Percentiles rank a stretch among this genome's conserved stretches.
These are phyloP conservation scores for Alfaro cultratus DNA, from an alignment of 2,797 vertebrate species.

Conservation along the genomic window DNA sequence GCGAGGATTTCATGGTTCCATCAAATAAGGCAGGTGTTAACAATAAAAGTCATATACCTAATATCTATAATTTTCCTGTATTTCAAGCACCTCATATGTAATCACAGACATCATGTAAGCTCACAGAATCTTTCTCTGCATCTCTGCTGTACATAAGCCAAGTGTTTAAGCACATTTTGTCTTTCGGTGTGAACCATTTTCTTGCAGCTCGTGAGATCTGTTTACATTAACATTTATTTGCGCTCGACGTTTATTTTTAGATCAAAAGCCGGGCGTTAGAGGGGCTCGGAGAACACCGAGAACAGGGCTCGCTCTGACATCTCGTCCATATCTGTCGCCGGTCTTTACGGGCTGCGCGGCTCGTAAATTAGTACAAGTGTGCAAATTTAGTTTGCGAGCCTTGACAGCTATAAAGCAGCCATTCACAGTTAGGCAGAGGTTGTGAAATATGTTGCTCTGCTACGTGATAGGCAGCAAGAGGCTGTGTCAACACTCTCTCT, in stretches of 20 bases:
- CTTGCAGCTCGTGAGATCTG: neutral
- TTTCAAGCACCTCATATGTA: neutral
- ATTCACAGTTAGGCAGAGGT: conserved; percentile 1
- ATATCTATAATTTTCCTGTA: neutral
- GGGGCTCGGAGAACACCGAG: neutral
- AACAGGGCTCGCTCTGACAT: neutral
- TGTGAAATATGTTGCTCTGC: neutral
- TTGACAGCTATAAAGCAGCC: neutral
- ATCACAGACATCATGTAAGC: neutral
- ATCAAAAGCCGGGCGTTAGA: neutral
- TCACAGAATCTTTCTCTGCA: neutral
- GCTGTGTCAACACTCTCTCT: neutral
- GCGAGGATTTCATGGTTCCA: neutral
- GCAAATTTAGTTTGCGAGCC: neutral
- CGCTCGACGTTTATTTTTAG: neutral
- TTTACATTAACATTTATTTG: neutral
- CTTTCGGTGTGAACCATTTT: neutral
- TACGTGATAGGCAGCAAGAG: neutral
- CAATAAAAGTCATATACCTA: neutral
- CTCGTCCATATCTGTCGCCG: neutral
- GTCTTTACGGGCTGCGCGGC: neutral
- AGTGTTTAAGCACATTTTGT: neutral
- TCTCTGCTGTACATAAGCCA: neutral
- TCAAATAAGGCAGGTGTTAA: neutral
- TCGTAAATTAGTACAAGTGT: neutral